Base-by-base conservation (phyloP, 2,113 vertebrate genomes). In the Edolisoma coerulescens region DNA sequence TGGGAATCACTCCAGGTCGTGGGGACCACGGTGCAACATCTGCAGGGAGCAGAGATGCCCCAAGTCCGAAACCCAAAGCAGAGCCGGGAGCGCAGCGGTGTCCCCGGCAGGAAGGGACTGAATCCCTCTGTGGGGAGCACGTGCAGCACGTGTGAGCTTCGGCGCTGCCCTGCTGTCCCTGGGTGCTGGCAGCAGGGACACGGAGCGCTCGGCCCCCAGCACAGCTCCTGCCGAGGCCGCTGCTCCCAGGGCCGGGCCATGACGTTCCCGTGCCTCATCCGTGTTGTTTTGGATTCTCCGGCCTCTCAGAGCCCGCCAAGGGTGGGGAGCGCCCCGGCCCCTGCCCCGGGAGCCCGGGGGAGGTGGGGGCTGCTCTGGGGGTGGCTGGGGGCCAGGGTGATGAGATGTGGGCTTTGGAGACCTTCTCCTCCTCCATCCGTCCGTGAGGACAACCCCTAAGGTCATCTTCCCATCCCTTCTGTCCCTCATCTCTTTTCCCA, bases 181-280 rank as follows among this genome's bases (percentile, higher is more conserved):
- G 14, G 13, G 1, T 50, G 74, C n/a, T 2, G 0, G 1, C 1
- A 0, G 45, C 2, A 2, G 50, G 84, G 73, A 37, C 39, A 2
- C 0, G 0, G 30, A 21, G 61, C 13, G 8, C 47, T 50, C 2
- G 0, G 41, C 44, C 28, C 6, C 0, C 10, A 26, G 84, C 74
- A 28, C 39, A 39, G 80, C 64, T 73, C 42, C 45, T 5, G 3
- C 56, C 70, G 41, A 81, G 65, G 85, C 13, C 8, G 1, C 77
- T 35, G 28, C 63, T 85, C 16, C 11, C 1, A 27, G 49, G 57
- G 33, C 68, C 2, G 17, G 27, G 68, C n/a, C 0, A 3, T 59
- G 86, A 90, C 7, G 8, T 74, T 28, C 27, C 4, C 1, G 0
- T n/a, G 37, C 67, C 39, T 76, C 63, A 7, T 28, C 44, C 13